phyloP scores from a whole-genome alignment of 2,113 vertebrate species.

The Embiotoca jacksoni region DNA sequence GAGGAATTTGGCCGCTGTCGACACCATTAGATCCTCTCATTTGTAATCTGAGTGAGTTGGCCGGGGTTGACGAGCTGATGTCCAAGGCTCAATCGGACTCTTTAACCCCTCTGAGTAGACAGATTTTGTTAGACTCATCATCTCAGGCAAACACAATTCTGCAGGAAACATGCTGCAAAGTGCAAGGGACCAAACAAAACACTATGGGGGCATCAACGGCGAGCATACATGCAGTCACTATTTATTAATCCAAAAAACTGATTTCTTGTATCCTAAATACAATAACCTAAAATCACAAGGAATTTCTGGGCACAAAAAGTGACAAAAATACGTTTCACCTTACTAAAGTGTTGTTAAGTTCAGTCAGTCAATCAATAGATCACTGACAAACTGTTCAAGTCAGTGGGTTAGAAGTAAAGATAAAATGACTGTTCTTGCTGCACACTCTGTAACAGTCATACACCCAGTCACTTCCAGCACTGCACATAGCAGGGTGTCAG shows the following conservation, averaged over 20 bases:
- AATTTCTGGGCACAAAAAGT: not conserved
- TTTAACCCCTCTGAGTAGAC: conserved; percentile 64
- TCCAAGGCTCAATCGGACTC: conserved; percentile 68
- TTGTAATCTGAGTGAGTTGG: conserved; percentile 71
- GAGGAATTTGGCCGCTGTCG: conserved; percentile 65
- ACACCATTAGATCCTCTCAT: conserved; percentile 72
- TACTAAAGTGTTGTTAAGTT: conserved; percentile 14
- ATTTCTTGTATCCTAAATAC: too few relatives aligned
- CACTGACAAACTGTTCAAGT: conserved; percentile 24
- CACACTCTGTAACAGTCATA: conserved; percentile 31
- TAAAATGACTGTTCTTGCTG: conserved; percentile 32
- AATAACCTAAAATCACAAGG: too few relatives aligned
- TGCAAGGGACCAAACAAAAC: too few relatives aligned
- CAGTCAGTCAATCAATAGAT: conserved; percentile 28
- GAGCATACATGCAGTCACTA: too few relatives aligned
- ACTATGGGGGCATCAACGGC: too few relatives aligned
- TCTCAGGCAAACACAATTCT: conserved; percentile 20
- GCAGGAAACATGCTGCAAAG: conserved; percentile 2
- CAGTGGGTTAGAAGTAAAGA: conserved; percentile 51
- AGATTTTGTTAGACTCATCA: conserved; percentile 38
- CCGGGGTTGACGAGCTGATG: conserved; percentile 47
- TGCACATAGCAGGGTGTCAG: conserved; percentile 43
- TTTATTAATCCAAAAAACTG: too few relatives aligned
- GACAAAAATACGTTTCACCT: not conserved
- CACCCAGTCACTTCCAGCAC: conserved; percentile 25